Conservation (phyloP, 2,113 vertebrate species). For the Pituophis catenifer region DNA sequence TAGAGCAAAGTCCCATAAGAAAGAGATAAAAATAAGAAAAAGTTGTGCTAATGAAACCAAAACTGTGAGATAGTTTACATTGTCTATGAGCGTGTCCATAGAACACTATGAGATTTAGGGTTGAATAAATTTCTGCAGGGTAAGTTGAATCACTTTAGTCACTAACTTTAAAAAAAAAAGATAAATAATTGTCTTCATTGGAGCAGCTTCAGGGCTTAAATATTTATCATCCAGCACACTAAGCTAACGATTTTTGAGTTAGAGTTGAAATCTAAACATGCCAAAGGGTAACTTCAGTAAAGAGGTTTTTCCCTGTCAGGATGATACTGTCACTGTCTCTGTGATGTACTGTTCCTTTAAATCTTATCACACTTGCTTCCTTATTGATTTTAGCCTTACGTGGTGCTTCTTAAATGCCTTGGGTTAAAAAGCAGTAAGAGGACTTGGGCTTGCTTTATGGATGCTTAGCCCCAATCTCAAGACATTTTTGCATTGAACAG, state of each 20-base stretch:
- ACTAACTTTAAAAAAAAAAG: neutral
- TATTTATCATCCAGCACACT: neutral
- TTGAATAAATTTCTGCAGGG: neutral
- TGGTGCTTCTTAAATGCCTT: neutral
- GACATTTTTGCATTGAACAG: neutral
- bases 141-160: neutral
- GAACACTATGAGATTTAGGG: neutral
- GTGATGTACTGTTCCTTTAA: neutral
- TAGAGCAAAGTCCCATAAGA: neutral
- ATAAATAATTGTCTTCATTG: neutral
- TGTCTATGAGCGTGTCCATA: neutral
- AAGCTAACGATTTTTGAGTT: neutral
- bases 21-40: neutral
- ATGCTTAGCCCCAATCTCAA: neutral
- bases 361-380: neutral
- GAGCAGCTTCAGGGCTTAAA: neutral
- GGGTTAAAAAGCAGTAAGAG: neutral
- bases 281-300: neutral
- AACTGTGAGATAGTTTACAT: neutral
- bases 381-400: neutral
- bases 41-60: neutral
- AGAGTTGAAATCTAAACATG: neutral
- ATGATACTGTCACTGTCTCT: neutral
- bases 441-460: neutral
- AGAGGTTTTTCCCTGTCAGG: neutral